Conservation (phyloP, 53 echinoderm and acorn worm genomes). For the Arbacia lixula region DNA sequence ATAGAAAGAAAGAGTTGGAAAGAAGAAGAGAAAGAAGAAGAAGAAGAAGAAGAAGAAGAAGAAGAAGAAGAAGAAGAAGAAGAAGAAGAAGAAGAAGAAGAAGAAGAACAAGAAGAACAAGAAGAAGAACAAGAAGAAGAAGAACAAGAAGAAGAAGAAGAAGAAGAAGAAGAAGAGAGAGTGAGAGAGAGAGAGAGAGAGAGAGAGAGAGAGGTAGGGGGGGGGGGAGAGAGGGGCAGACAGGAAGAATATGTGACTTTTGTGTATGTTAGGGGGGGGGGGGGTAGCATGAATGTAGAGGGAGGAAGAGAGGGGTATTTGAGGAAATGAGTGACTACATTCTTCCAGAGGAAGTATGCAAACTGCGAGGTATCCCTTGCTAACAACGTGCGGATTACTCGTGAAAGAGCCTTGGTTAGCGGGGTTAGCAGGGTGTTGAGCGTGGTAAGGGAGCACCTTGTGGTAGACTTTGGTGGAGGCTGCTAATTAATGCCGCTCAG, state of each 20-base stretch:
- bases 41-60: background rate
- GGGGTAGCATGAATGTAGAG: background rate
- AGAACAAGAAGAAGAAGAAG: background rate
- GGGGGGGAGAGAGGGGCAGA: background rate
- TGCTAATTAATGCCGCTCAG: constrained; percentile 14
- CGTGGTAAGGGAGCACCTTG: background rate
- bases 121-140: background rate
- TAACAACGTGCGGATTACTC: no score
- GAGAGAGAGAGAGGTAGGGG: constrained; percentile 21
- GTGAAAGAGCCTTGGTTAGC: background rate
- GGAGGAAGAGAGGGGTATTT: background rate
- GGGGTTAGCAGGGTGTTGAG: background rate
- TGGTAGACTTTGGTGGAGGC: background rate
- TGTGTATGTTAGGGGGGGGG: background rate
- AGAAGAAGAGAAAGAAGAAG: background rate
- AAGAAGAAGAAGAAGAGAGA: background rate
- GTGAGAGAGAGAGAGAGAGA: background rate
- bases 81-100: background rate
- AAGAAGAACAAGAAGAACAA: background rate
- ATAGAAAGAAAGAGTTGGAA: background rate
- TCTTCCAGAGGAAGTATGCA: background rate
- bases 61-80: background rate
- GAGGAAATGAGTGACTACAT: constrained; percentile 8
- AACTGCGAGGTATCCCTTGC: background rate
- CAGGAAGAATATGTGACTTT: no score